Evolutionary conservation across 2,888 invertebrate species (phyloP).

Genomic region (Drosophila antonietae): DNA sequence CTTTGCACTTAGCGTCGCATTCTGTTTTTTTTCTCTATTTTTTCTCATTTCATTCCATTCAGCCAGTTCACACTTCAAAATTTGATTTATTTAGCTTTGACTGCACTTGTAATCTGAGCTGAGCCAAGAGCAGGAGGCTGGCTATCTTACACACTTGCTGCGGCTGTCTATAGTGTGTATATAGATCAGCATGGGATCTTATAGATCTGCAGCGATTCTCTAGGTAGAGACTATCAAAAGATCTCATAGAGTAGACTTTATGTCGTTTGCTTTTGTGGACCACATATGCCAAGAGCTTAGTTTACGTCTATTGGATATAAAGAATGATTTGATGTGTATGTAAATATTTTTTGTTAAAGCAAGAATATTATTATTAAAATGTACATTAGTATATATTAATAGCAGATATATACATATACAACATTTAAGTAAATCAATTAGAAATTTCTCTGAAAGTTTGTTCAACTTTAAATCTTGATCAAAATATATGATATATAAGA

Average conservation of each 20-base stretch:
- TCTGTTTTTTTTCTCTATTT: slow-evolving; percentile 16
- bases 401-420: no score
- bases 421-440: no score
- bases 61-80: slow-evolving; percentile 47
- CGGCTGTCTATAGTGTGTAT: not conserved
- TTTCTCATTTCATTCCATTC: slow-evolving; percentile 4
- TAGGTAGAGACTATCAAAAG: not conserved
- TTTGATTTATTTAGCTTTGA: slow-evolving; percentile 74
- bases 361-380: no score
- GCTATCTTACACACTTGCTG: slow-evolving; percentile 24
- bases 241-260: not conserved
- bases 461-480: no score
- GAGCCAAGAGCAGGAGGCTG: not conserved
- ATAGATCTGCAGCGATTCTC: not conserved
- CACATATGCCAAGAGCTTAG: no score
- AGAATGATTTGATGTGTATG: no score
- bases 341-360: no score
- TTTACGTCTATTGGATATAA: no score
- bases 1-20: slow-evolving; percentile 69
- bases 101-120: slow-evolving; percentile 71
- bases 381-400: no score
- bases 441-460: no score
- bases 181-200: not conserved
- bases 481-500: no score
- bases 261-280: not conserved